These are phyloP conservation scores for Tetramorium parvispinum DNA, from an alignment of 1,140 invertebrate species.

Conservation along the genomic window DNA sequence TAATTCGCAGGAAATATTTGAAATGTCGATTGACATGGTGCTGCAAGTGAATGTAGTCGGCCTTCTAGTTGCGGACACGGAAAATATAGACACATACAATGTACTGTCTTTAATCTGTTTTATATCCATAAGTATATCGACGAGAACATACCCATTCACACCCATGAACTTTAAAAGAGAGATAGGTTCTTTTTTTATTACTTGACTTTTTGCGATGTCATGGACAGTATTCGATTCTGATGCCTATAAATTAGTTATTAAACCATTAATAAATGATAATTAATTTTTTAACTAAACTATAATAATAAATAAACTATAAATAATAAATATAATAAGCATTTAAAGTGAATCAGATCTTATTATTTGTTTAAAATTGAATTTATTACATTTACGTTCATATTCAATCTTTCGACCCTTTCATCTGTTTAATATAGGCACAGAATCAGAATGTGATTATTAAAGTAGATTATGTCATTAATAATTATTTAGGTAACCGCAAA, in stretches of 20 bases:
- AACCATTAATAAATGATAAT: not conserved
- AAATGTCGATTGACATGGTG: not conserved
- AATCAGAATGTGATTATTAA: not conserved
- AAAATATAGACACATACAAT: not conserved
- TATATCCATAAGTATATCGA: not conserved
- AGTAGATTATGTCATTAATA: not conserved
- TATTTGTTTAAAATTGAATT: not conserved
- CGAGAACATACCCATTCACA: not conserved
- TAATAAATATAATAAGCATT: not conserved
- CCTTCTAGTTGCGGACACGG: slow-evolving; percentile 71
- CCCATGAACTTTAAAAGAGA: not conserved
- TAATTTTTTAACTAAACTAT: not conserved
- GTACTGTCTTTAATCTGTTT: not conserved
- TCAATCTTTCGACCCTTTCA: not conserved
- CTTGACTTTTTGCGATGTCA: not conserved
- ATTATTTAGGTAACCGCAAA: not conserved
- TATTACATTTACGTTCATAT: not conserved
- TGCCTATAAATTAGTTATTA: not conserved
- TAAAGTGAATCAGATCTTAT: not conserved
- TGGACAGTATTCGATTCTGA: not conserved
- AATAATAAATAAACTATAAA: not conserved
- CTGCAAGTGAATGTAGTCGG: slow-evolving; percentile 80
- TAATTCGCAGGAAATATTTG: slow-evolving; percentile 30
- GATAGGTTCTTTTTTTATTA: not conserved
- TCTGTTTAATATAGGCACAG: not conserved